phyloP scores from a whole-genome alignment of 2,888 invertebrate species.

The Diloba caeruleocephala region DNA sequence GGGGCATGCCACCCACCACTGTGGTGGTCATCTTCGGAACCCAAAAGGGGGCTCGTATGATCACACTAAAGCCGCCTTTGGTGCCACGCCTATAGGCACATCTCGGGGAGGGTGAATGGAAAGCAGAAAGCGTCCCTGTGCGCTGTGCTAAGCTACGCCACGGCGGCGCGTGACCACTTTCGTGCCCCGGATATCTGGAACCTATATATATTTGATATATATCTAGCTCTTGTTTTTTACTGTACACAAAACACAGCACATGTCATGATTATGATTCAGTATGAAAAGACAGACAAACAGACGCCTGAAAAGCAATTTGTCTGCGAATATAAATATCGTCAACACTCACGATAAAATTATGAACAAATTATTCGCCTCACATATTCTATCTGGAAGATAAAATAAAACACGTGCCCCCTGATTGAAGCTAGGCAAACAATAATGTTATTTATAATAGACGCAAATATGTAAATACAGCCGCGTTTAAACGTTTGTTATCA shows the following conservation, averaged over 20 bases:
- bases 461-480: slow-evolving; percentile 3
- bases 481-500: slow-evolving; percentile 14
- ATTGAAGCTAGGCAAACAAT: neutral
- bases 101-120: no score
- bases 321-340: slow-evolving; percentile 21
- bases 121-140: no score
- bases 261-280: slow-evolving; percentile 33
- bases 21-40: no score
- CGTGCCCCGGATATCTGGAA: slow-evolving; percentile 10
- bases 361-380: slow-evolving; percentile 16
- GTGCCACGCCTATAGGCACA: no score
- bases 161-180: no score
- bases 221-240: slow-evolving; percentile 20
- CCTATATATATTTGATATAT: slow-evolving; percentile 17
- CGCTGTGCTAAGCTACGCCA: no score
- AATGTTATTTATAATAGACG: neutral
- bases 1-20: no score
- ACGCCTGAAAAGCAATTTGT: slow-evolving; percentile 36
- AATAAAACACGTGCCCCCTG: slow-evolving; percentile 22
- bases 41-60: no score
- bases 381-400: slow-evolving; percentile 16
- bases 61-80: no score
- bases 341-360: slow-evolving; percentile 18
- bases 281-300: slow-evolving; percentile 39
- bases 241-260: slow-evolving; percentile 14